Conservation (phyloP, 2,113 vertebrate species). For the Corythornis madagascariensis region DNA sequence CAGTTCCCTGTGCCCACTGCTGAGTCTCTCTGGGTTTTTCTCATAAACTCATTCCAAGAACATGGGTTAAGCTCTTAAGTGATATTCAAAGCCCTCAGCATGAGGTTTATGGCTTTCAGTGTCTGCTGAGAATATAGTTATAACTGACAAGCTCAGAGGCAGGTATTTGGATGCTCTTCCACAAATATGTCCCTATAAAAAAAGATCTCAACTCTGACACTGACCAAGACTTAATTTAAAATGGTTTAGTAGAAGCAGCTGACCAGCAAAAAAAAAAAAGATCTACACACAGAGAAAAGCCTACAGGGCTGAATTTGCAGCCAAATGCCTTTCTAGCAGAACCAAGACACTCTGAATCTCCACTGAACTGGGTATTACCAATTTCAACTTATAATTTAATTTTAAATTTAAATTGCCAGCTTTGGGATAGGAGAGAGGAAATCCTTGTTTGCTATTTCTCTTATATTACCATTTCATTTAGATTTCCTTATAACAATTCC, state of each 20-base stretch:
- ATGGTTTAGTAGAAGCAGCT: conserved; percentile 37
- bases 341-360: background rate
- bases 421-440: background rate
- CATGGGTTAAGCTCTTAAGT: conserved; percentile 42
- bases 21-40: background rate
- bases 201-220: conserved; percentile 8
- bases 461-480: background rate
- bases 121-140: conserved; percentile 55
- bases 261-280: background rate
- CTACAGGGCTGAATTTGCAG: background rate
- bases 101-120: conserved; percentile 36
- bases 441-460: background rate
- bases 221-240: conserved; percentile 51
- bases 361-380: background rate
- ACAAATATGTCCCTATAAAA: conserved; percentile 42
- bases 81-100: conserved; percentile 60
- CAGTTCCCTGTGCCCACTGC: background rate
- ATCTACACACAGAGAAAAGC: background rate
- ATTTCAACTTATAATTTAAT: background rate
- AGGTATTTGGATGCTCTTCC: conserved; percentile 56
- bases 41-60: conserved; percentile 53
- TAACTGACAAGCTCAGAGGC: conserved; percentile 44
- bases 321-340: background rate
- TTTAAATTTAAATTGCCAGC: background rate
- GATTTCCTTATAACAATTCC: conserved; percentile 12